Conservation (phyloP, 2,797 vertebrate species). For the Parauchenoglanis ngamensis region DNA sequence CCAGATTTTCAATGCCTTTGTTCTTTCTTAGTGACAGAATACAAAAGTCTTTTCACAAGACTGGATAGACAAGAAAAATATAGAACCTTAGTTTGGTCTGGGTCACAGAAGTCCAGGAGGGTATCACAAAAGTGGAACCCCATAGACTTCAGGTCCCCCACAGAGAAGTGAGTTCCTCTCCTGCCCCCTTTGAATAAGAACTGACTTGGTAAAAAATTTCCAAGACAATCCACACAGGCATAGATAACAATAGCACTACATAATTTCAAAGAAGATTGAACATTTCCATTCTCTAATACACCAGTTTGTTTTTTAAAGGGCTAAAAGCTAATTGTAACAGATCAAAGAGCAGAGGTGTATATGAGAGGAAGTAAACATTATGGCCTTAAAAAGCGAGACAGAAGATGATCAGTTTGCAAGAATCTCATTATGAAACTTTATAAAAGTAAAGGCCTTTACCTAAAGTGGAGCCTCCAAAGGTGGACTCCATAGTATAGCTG, state of each 20-base stretch:
- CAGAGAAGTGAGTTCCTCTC: conserved; percentile 85
- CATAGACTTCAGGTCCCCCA: conserved; percentile 83
- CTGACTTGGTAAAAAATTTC: background rate
- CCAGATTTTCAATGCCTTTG: background rate
- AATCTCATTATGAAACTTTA: background rate
- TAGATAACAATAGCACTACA: background rate
- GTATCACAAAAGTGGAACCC: conserved; percentile 90
- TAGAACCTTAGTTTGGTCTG: conserved; percentile 82
- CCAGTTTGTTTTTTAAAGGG: background rate
- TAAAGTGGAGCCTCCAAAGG: conserved; percentile 88
- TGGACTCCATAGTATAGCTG: conserved; percentile 94
- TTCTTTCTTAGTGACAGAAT: background rate
- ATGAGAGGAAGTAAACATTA: background rate
- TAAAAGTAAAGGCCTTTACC: conserved; percentile 70
- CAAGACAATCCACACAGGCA: background rate
- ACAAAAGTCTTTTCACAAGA: background rate
- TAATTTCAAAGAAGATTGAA: background rate
- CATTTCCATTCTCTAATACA: background rate
- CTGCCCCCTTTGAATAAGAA: conserved; percentile 73
- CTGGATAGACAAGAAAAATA: background rate
- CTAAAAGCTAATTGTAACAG: background rate
- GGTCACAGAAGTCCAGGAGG: conserved; percentile 89
- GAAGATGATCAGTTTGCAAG: background rate
- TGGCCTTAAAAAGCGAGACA: background rate
- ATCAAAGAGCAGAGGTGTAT: background rate